Conservation (phyloP, 1,140 invertebrate species). For the Nebria ingens region DNA sequence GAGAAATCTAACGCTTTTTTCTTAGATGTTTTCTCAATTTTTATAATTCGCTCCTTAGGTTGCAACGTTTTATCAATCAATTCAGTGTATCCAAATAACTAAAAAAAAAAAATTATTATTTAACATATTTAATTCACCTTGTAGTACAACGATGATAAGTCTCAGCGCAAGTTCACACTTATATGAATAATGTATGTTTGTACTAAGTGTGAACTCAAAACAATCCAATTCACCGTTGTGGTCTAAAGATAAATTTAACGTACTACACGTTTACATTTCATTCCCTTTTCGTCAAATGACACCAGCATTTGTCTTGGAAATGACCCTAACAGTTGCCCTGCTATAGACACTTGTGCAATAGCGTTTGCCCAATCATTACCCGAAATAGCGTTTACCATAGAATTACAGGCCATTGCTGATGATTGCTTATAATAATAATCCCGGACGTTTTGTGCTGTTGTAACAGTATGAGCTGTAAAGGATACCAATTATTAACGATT, state of each 20-base stretch:
- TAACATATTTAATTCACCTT: too few species aligned
- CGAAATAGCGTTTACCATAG: background rate
- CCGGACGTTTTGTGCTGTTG: background rate
- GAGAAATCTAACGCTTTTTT: background rate
- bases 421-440: background rate
- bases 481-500: too few species aligned
- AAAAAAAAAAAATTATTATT: background rate
- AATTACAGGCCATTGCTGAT: background rate
- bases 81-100: background rate
- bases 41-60: background rate
- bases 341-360: background rate
- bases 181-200: too few species aligned
- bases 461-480: background rate
- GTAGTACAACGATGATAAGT: too few species aligned
- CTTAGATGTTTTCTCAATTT: background rate
- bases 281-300: background rate
- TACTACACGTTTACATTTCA: background rate
- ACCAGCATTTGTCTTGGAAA: background rate
- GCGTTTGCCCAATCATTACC: background rate
- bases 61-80: background rate
- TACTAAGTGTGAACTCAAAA: too few species aligned
- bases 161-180: too few species aligned
- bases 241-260: too few species aligned
- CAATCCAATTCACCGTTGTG: too few species aligned
- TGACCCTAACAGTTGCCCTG: background rate